A percentile compares a stretch with the other conserved stretches of the same genome.
These are phyloP conservation scores for Priocnemis perturbator DNA, from an alignment of 2,888 invertebrate genomes.

Conservation along the genomic window DNA sequence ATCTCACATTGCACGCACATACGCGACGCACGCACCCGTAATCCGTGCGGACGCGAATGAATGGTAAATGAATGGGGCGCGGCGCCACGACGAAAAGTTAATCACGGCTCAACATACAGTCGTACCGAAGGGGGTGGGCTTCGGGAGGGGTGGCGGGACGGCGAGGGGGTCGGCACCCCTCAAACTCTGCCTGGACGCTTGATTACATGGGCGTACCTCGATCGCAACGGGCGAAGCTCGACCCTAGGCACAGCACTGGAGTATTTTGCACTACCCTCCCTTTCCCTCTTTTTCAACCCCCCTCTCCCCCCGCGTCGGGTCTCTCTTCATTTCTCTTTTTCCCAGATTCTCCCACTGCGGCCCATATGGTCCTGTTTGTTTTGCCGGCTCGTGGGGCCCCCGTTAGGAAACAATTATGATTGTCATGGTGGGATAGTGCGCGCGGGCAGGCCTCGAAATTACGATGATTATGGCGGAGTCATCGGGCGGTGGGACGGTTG, in stretches of 20 bases:
- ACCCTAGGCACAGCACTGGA: slow-evolving; percentile 38
- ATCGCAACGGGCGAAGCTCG: slow-evolving; percentile 52
- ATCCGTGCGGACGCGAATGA: slow-evolving; percentile 74
- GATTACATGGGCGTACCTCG: slow-evolving; percentile 74
- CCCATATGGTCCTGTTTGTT: slow-evolving; percentile 73
- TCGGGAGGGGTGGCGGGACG: slow-evolving; percentile 51
- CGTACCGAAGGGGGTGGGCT: slow-evolving; percentile 46
- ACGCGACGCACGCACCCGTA: slow-evolving; percentile 51
- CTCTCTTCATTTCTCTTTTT: slow-evolving; percentile 8
- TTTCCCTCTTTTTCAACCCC: slow-evolving; percentile 34
- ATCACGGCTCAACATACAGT: slow-evolving; percentile 74
- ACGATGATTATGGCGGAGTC: slow-evolving; percentile 35
- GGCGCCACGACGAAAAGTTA: slow-evolving; percentile 74
- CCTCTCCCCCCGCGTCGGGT: slow-evolving; percentile 23
- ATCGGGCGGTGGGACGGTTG: neutral
- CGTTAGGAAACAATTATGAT: slow-evolving; percentile 71
- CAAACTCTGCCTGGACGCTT: slow-evolving; percentile 65
- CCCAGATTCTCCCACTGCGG: slow-evolving; percentile 17
- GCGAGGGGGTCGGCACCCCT: slow-evolving; percentile 34
- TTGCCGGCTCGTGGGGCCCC: slow-evolving; percentile 55
- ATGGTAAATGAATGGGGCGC: slow-evolving; percentile 74
- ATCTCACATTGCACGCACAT: neutral
- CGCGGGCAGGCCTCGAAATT: slow-evolving; percentile 50
- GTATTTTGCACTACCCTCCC: slow-evolving; percentile 44
- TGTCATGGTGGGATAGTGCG: slow-evolving; percentile 28